Evolutionary conservation across 2,797 vertebrate species (phyloP), one percentile per base, ranked within the genome.

Genomic region (Cyclura pinguis): DNA sequence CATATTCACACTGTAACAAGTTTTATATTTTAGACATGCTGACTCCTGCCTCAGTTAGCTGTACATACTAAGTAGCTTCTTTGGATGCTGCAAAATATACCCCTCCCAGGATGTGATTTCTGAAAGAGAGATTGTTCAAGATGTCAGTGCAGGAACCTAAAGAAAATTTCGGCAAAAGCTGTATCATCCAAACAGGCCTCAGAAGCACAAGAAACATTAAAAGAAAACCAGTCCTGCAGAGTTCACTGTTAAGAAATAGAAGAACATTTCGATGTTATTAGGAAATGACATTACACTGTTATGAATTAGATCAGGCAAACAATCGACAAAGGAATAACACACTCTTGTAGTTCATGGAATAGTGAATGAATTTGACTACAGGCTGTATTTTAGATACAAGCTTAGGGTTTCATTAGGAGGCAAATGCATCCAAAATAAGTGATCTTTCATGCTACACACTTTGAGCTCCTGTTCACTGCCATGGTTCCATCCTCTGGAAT

Each of bases 161-260:
- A 57, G n/a, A 90, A 8, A 4, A 74, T 69, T 24, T 94, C 84
- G 92, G 35, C 69, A 93, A 62, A 32, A 91, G n/a, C 20, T 86
- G 86, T 93, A 92, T 93, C 35, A 6, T 74, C 90, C 73, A 93
- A 89, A 73, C 94, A 94, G 82, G 94, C 91, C 93, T 86, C 89
- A 85, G 92, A 92, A 93, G 80, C 47, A 0, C 72, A 84, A 85
- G 85, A n/a, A 77, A 90, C 92, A 90, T 52, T 83, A 20, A 86
- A 72, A 89, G 77, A 73, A 6, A 32, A 55, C 84, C 76, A 18
- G 67, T 85, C 82, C 24, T 92, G 77, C 84, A 94, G 84, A 77
- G 24, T 86, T 94, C 92, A 82, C 93, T 92, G 85, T 93, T 91
- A 84, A 93, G 57, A 64, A 93, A 18, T 6, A 35, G 67, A 84